Evolutionary conservation across 2,113 vertebrate species (phyloP).

Genomic region (Aepyceros melampus): DNA sequence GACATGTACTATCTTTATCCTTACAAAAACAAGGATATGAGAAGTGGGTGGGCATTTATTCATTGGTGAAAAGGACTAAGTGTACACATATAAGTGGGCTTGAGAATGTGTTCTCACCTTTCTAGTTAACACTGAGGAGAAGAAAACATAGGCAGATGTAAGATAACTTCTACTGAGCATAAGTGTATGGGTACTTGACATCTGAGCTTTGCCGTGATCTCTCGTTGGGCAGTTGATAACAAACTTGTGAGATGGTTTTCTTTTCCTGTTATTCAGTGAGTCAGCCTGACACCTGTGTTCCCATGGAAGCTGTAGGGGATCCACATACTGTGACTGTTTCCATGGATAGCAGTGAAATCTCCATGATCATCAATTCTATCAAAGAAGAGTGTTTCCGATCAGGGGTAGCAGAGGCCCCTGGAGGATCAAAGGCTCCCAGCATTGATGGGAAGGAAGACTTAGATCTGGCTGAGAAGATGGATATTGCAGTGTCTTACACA

Average conservation of each 20-base stretch:
- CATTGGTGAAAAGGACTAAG: slow-evolving; percentile 1
- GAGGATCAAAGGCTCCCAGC: slow-evolving; percentile 85
- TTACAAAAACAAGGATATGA: slow-evolving; percentile 22
- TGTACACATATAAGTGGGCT: not conserved
- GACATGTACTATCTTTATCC: not conserved
- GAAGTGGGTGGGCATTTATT: slow-evolving; percentile 17
- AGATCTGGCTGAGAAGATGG: slow-evolving; percentile 93
- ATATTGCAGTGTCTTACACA: slow-evolving; percentile 93
- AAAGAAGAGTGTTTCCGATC: slow-evolving; percentile 86
- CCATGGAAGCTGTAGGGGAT: slow-evolving; percentile 83
- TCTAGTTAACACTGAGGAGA: slow-evolving; percentile 15
- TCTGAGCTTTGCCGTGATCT: slow-evolving; percentile 30
- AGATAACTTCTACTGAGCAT: slow-evolving; percentile 15
- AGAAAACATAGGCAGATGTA: not conserved
- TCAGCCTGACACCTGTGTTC: slow-evolving; percentile 83
- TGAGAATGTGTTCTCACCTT: slow-evolving; percentile 47
- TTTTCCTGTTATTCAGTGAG: slow-evolving; percentile 78
- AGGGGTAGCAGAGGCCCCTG: slow-evolving; percentile 79
- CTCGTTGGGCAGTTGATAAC: slow-evolving; percentile 47
- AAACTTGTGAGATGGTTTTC: slow-evolving; percentile 69
- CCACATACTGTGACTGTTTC: slow-evolving; percentile 86
- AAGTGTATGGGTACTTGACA: slow-evolving; percentile 41
- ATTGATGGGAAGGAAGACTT: slow-evolving; percentile 89
- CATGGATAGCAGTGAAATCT: slow-evolving; percentile 87
- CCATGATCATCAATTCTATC: slow-evolving; percentile 89